Percentiles rank a stretch among this genome's conserved stretches.
These are phyloP conservation scores for Pachliopta kotzebuea DNA, from an alignment of 2,888 invertebrate species.

Conservation along the genomic window DNA sequence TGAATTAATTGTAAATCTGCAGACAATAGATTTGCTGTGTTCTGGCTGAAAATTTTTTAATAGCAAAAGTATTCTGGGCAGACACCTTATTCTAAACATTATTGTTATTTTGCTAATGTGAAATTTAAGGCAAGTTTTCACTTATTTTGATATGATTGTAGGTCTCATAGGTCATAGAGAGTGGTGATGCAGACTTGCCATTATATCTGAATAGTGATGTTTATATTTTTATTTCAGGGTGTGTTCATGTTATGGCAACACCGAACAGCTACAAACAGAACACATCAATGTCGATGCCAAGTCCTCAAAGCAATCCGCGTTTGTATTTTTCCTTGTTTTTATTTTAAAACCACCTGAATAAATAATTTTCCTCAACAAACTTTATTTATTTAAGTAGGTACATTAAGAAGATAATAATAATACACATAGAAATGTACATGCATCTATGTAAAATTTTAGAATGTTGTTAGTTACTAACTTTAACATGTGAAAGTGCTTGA, in stretches of 20 bases:
- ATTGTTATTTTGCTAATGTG: too few relatives aligned
- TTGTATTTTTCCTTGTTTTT: constrained; percentile 68
- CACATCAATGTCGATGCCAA: constrained; percentile 87
- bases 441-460: constrained; percentile 38
- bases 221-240: constrained; percentile 38
- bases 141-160: too few relatives aligned
- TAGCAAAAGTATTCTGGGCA: too few relatives aligned
- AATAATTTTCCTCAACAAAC: not conserved
- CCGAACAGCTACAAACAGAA: constrained; percentile 91
- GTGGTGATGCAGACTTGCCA: too few relatives aligned
- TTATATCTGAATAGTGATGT: too few relatives aligned
- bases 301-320: constrained; percentile 86
- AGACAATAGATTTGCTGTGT: too few relatives aligned
- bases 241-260: constrained; percentile 83
- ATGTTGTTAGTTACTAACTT: constrained; percentile 72
- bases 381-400: constrained; percentile 3
- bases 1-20: too few relatives aligned
- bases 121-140: too few relatives aligned
- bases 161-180: too few relatives aligned
- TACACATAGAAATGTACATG: not conserved
- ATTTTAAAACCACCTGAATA: constrained; percentile 31
- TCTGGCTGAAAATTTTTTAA: too few relatives aligned
- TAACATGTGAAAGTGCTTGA: constrained; percentile 48
- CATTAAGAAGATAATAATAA: constrained; percentile 8
- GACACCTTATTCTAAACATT: too few relatives aligned